phyloP scores from a whole-genome alignment of 1,140 invertebrate genomes.

The Drosophila saltans region DNA sequence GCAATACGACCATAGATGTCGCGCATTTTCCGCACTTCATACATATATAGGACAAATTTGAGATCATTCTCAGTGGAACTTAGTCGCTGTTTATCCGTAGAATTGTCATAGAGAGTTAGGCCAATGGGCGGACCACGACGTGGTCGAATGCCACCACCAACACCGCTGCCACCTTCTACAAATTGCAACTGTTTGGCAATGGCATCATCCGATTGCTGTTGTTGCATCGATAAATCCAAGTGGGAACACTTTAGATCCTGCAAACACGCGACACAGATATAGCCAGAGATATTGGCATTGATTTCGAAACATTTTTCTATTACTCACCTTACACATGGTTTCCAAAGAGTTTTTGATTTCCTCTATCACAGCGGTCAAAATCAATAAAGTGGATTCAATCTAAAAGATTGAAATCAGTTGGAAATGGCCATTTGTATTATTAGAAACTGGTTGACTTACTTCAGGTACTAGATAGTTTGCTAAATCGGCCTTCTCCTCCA shows the following conservation, averaged over 20 bases:
- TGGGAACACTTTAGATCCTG: constrained; percentile 76
- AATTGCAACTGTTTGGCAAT: constrained; percentile 62
- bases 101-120: constrained; percentile 66
- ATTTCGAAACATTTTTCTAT: neutral
- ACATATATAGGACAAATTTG: constrained; percentile 79
- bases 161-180: constrained; percentile 28
- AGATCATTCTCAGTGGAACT: constrained; percentile 70
- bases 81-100: constrained; percentile 59
- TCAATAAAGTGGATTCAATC: constrained; percentile 76
- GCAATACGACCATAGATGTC: constrained; percentile 77
- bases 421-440: neutral
- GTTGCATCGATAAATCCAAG: constrained; percentile 61
- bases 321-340: constrained; percentile 77
- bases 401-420: constrained; percentile 4
- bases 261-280: neutral
- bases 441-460: constrained; percentile 55
- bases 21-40: constrained; percentile 76
- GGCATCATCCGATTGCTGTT: constrained; percentile 57
- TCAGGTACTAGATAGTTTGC: constrained; percentile 87
- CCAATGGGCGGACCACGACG: constrained; percentile 65
- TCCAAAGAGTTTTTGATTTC: constrained; percentile 81
- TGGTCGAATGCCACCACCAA: constrained; percentile 57
- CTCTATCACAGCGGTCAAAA: constrained; percentile 77
- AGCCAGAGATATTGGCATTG: too few species aligned
- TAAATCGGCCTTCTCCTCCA: constrained; percentile 85